Conservation (phyloP, 2,797 vertebrate species). For the Sparus aurata region DNA sequence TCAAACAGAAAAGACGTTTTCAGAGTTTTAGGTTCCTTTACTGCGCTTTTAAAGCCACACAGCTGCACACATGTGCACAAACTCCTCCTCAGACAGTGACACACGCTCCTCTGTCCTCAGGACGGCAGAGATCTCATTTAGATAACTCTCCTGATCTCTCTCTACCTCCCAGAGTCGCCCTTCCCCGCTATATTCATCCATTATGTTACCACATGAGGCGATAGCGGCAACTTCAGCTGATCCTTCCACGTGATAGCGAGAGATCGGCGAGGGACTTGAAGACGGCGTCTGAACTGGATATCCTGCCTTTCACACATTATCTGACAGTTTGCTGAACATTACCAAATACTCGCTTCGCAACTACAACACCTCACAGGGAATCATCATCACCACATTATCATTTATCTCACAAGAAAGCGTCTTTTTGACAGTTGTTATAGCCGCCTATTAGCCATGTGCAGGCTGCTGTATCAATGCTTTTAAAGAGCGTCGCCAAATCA, state of each 20-base stretch:
- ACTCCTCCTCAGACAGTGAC: constrained; percentile 29
- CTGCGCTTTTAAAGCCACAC: constrained; percentile 27
- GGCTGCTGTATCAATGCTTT: constrained; percentile 42
- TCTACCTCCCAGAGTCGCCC: constrained; percentile 47
- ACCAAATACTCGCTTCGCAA: no score
- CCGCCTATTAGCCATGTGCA: constrained; percentile 34
- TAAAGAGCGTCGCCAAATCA: constrained; percentile 50
- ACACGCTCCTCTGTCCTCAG: constrained; percentile 51
- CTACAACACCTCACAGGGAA: constrained; percentile 41
- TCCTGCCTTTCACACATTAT: constrained; percentile 23
- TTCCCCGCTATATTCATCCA: constrained; percentile 52
- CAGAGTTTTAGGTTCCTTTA: constrained; percentile 17
- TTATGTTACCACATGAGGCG: constrained; percentile 50
- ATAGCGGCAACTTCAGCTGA: constrained; percentile 57
- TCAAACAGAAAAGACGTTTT: constrained; percentile 11
- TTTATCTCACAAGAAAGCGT: constrained; percentile 47
- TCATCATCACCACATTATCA: constrained; percentile 11
- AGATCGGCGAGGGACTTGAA: constrained; percentile 34
- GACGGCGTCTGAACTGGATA: constrained; percentile 10
- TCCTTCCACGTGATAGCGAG: constrained; percentile 40
- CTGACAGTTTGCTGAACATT: background rate
- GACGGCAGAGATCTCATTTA: constrained; percentile 76
- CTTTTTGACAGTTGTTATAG: constrained; percentile 42
- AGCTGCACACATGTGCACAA: constrained; percentile 33
- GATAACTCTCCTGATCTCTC: constrained; percentile 68